A percentile compares a stretch with the other conserved stretches of the same genome.
phyloP scores from a whole-genome alignment of 2,888 invertebrate genomes.

The Andrena minutula region DNA sequence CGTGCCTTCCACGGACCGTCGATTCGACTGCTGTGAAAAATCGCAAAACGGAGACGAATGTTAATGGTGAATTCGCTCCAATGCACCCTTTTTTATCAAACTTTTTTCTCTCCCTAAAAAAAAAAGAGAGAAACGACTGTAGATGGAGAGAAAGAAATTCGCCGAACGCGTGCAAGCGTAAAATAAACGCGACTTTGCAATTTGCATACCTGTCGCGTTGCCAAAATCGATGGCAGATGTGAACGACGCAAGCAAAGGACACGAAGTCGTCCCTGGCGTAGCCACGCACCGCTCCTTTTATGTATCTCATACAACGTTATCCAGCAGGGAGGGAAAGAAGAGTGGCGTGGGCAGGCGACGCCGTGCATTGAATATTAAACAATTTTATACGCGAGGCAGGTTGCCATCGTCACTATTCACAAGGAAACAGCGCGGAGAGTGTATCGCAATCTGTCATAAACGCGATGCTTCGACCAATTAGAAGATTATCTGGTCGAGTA shows the following conservation, averaged over 20 bases:
- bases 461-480: neutral
- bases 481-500: neutral
- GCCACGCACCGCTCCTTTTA: slow-evolving; percentile 63
- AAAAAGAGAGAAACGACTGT: neutral
- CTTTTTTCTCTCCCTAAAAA: neutral
- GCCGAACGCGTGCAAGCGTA: slow-evolving; percentile 24
- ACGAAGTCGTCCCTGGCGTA: slow-evolving; percentile 30
- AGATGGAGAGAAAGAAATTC: slow-evolving; percentile 3
- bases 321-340: slow-evolving; percentile 19
- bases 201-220: slow-evolving; percentile 56
- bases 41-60: neutral
- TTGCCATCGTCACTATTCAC: slow-evolving; percentile 24
- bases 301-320: slow-evolving; percentile 45
- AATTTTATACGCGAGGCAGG: slow-evolving; percentile 37
- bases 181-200: slow-evolving; percentile 36
- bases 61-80: neutral
- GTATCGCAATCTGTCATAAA: slow-evolving; percentile 8
- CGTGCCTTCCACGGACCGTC: neutral
- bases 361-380: slow-evolving; percentile 65
- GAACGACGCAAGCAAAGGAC: slow-evolving; percentile 36
- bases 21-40: neutral
- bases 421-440: neutral
- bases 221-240: slow-evolving; percentile 54
- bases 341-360: slow-evolving; percentile 33
- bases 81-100: neutral